Base-by-base conservation (phyloP, 1,140 invertebrate genomes). In the Choristoneura fumiferana region DNA sequence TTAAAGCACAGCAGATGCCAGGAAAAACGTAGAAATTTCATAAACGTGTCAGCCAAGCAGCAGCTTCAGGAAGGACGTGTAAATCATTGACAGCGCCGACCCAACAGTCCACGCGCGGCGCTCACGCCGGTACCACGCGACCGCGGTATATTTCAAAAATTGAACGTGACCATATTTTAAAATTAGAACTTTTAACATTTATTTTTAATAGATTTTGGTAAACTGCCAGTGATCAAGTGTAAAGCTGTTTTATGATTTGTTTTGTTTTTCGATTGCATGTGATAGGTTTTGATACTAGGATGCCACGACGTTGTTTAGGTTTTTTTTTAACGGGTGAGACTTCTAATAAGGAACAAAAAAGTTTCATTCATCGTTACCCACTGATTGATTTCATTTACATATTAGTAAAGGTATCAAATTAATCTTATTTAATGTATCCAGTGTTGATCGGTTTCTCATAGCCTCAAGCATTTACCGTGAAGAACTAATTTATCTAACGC, bases 101-200 rank as follows among this genome's bases (percentile, higher is more conserved):
- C 63, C 22, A 29, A 6, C 76, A 83, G 80, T 83, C 64, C 45
- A 62, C 61, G 60, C 75, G 73, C 76, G 73, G 58, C 75, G 64
- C 40, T 66, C 76, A 66, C 39, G 63, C 75, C 61, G 70, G 65
- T 54, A 63, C 56, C 73, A 81, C 80, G 80, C 43, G 35, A 56
- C 40, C 35, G 15, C 13, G 49, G 54, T 40, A 40, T 52, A 56
- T 54, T 62, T 61, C 49, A 55, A 66, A 62, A 54, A 40, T 38
- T 39, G 40, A 40, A 54, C 18, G 49, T 49, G 29, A 55, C 43
- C 55, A 62, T 49, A 49, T 22, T 22, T 18, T 22, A 22, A 49
- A 49, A 49, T 49, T 22, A n/a, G 4, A 17, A 49, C 10, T 49
- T 49, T 29, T 29, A 6, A 6, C 22, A 17, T 29, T 49, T 49